Evolutionary conservation across 2,113 vertebrate species (phyloP).

Genomic region (Lipophrys pholis): DNA sequence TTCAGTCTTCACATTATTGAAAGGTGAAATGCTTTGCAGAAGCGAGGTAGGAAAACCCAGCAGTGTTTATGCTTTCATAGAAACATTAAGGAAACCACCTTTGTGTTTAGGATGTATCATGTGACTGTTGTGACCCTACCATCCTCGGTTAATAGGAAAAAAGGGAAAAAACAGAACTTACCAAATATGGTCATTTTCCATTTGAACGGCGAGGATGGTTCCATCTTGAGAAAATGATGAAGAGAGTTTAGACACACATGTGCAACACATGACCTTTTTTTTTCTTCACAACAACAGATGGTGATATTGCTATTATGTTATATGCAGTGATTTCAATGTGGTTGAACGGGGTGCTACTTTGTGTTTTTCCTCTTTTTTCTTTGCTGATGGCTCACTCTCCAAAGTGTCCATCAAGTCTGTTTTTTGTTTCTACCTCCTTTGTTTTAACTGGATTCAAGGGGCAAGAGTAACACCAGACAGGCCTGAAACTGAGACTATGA

Average conservation of each 20-base stretch:
- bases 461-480: conserved; percentile 2
- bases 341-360: accelerated
- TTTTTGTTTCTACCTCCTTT: conserved; percentile 17
- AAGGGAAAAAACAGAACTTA: no score
- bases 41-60: no score
- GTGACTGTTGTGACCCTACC: no score
- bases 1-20: no score
- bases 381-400: conserved; percentile 14
- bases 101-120: no score
- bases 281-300: background rate
- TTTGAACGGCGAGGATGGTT: background rate
- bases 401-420: conserved; percentile 15
- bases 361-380: conserved; percentile 7
- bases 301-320: background rate
- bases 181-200: no score
- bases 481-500: conserved; percentile 31
- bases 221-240: background rate
- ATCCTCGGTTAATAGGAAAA: no score
- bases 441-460: conserved; percentile 34
- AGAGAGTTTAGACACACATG: background rate
- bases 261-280: no score
- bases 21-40: no score
- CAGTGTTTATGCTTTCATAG: no score
- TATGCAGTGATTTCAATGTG: background rate
- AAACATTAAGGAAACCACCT: no score